These are phyloP conservation scores for Spisula solida DNA, from an alignment of 2,888 invertebrate genomes.

Conservation along the genomic window DNA sequence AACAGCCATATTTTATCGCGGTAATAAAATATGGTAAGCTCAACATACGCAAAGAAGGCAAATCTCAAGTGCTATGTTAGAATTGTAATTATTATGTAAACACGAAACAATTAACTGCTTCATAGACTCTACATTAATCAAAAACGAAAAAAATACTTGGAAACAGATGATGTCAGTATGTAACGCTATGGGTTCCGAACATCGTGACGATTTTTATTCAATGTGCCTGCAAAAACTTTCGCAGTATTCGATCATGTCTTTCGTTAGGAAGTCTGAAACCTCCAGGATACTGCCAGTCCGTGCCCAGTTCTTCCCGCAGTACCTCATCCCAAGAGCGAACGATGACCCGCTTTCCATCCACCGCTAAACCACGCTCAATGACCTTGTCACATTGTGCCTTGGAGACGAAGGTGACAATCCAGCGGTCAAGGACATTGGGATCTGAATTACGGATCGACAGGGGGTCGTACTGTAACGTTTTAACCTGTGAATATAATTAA, in stretches of 20 bases:
- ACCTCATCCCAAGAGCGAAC: slow-evolving; percentile 60
- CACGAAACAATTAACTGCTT: too few species aligned
- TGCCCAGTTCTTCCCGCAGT: slow-evolving; percentile 51
- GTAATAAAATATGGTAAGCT: too few species aligned
- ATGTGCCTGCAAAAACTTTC: slow-evolving; percentile 55
- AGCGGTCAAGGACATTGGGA: slow-evolving; percentile 51
- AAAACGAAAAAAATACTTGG: too few species aligned
- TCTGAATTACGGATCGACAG: slow-evolving; percentile 52
- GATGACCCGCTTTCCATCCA: slow-evolving; percentile 55
- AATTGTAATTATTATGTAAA: too few species aligned
- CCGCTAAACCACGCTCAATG: slow-evolving; percentile 51
- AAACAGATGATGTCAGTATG: too few species aligned
- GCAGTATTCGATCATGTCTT: slow-evolving; percentile 53
- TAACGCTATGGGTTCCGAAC: too few species aligned
- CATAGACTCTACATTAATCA: too few species aligned
- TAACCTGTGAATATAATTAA: slow-evolving; percentile 48
- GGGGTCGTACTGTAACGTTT: slow-evolving; percentile 61
- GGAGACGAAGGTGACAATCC: slow-evolving; percentile 62
- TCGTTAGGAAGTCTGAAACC: slow-evolving; percentile 36
- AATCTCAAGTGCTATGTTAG: too few species aligned
- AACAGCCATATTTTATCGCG: too few species aligned
- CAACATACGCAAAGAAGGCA: too few species aligned
- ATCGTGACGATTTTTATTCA: not conserved
- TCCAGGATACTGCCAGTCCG: slow-evolving; percentile 49
- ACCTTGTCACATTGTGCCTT: slow-evolving; percentile 34